Percentiles rank a stretch among this genome's conserved stretches.
Conservation (phyloP, 2,113 vertebrate species). For the Chloropsis cyanopogon region DNA sequence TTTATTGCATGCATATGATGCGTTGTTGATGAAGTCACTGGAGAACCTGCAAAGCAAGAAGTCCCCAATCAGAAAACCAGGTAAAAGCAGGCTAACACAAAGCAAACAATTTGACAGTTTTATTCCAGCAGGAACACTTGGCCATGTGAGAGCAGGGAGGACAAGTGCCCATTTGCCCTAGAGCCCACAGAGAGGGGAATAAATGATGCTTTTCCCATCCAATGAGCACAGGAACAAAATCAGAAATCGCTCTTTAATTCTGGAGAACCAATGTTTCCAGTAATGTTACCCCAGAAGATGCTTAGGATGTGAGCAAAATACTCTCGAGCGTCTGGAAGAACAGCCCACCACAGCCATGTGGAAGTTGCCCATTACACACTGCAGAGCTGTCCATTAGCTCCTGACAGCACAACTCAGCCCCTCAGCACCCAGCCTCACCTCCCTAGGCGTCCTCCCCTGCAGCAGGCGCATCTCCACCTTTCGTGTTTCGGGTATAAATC, state of each 20-base stretch:
- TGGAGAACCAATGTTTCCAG: accelerated
- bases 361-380: accelerated
- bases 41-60: conserved; percentile 52
- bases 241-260: accelerated
- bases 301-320: accelerated
- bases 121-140: background rate
- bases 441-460: conserved; percentile 82
- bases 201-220: accelerated
- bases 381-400: accelerated
- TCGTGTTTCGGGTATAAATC: conserved; percentile 97
- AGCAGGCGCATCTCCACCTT: conserved; percentile 86
- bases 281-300: accelerated
- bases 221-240: accelerated
- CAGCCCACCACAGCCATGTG: accelerated
- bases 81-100: background rate
- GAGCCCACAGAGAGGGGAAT: background rate
- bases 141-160: accelerated
- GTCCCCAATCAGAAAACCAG: background rate
- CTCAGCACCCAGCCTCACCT: conserved; percentile 57
- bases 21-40: background rate
- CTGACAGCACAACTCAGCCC: background rate
- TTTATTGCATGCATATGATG: conserved; percentile 63
- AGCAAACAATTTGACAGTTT: background rate
- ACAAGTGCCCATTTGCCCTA: accelerated
- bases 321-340: accelerated